A percentile compares a stretch with the other conserved stretches of the same genome.
These are phyloP conservation scores for Halcyon chelicuti DNA, from an alignment of 2,797 vertebrate species.

Conservation along the genomic window DNA sequence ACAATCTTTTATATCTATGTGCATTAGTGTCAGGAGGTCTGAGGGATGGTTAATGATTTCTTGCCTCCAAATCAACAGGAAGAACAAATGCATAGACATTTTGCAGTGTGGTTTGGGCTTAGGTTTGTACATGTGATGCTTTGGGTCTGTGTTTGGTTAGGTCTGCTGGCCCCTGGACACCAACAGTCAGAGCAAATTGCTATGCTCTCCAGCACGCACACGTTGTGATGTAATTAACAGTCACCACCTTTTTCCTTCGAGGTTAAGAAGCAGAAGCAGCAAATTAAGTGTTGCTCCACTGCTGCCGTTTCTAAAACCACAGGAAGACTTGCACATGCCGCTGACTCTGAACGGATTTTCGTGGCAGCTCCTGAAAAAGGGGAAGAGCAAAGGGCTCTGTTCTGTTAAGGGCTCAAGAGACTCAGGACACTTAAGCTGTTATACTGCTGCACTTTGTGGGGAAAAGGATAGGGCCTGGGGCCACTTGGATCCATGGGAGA, in stretches of 20 bases:
- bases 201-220: accelerated
- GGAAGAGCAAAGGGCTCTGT: neutral
- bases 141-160: neutral
- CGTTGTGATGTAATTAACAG: neutral
- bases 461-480: neutral
- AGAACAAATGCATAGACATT: neutral
- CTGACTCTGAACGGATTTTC: neutral
- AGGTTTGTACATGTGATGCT: neutral
- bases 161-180: neutral
- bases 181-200: neutral
- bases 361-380: neutral
- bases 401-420: slow-evolving; percentile 4
- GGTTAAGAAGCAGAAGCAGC: slow-evolving; percentile 3
- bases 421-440: neutral
- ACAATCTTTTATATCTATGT: neutral
- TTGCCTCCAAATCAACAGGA: neutral
- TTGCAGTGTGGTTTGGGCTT: neutral
- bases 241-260: neutral
- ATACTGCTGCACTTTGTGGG: neutral
- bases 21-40: neutral
- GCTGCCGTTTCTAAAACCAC: slow-evolving; percentile 13
- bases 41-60: neutral
- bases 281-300: slow-evolving; percentile 32
- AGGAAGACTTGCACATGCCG: neutral
- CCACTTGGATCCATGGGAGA: neutral